phyloP scores from a whole-genome alignment of 2,797 vertebrate species.

The Periparus ater region DNA sequence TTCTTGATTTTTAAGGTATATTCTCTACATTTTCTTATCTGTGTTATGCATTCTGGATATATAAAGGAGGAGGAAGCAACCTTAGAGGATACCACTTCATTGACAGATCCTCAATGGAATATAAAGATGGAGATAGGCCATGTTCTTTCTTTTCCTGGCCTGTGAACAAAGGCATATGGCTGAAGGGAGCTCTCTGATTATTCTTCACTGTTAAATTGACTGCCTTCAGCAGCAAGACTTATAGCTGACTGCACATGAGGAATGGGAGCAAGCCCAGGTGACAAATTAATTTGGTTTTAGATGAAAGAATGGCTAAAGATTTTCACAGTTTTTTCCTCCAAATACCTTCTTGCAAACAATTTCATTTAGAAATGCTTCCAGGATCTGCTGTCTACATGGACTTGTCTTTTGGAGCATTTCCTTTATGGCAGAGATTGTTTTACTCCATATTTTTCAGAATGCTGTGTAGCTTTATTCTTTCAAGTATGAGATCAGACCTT shows the following conservation, averaged over 20 bases:
- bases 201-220: neutral
- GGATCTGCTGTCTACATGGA: neutral
- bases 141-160: neutral
- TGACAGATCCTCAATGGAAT: neutral
- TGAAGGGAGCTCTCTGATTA: neutral
- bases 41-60: neutral
- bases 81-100: neutral
- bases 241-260: neutral
- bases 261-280: neutral
- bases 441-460: neutral
- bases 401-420: neutral
- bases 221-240: neutral
- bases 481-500: neutral
- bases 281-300: neutral
- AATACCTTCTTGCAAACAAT: neutral
- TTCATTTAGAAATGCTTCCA: conserved; percentile 1
- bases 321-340: neutral
- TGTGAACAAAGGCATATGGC: neutral
- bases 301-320: neutral
- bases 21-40: neutral
- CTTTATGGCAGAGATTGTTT: neutral
- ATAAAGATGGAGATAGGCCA: neutral
- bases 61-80: neutral
- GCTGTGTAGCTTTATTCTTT: neutral
- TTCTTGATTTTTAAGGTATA: neutral